phyloP scores from a whole-genome alignment of 92 coral and sea anemone genomes.

The Galaxea fascicularis region DNA sequence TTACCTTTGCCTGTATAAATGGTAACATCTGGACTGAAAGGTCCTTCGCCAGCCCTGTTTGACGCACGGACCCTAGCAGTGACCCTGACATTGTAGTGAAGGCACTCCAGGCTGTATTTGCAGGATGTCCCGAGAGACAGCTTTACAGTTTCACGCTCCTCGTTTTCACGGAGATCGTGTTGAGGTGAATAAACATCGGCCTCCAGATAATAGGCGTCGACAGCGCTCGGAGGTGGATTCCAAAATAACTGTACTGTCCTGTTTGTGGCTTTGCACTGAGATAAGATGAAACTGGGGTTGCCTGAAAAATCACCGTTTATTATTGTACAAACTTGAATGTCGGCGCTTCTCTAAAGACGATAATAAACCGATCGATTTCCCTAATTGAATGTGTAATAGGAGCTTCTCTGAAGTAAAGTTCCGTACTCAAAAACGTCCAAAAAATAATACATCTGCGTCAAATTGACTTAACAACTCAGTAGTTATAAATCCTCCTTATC shows the following conservation, averaged over 20 bases:
- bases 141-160: slow-evolving; percentile 57
- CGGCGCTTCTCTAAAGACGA: too few relatives aligned
- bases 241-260: slow-evolving; percentile 72
- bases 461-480: too few relatives aligned
- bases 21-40: slow-evolving; percentile 68
- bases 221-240: slow-evolving; percentile 86
- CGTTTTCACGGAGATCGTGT: slow-evolving; percentile 61
- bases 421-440: too few relatives aligned
- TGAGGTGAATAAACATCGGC: slow-evolving; percentile 68
- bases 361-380: too few relatives aligned
- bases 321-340: too few relatives aligned
- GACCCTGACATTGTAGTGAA: slow-evolving; percentile 70
- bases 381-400: too few relatives aligned
- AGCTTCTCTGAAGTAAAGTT: too few relatives aligned
- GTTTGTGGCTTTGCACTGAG: slow-evolving; percentile 79
- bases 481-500: too few relatives aligned
- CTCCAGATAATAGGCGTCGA: slow-evolving; percentile 76
- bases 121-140: slow-evolving; percentile 72
- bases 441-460: too few relatives aligned
- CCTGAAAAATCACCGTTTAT: slow-evolving; percentile 62
- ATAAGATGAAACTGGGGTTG: slow-evolving; percentile 69
- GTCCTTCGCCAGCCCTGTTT: slow-evolving; percentile 90
- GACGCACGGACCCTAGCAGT: slow-evolving; percentile 86
- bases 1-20: slow-evolving; percentile 75
- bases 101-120: slow-evolving; percentile 77